Evolutionary conservation across 1,140 invertebrate genomes (phyloP).

Genomic region (Agrypnia vestita): DNA sequence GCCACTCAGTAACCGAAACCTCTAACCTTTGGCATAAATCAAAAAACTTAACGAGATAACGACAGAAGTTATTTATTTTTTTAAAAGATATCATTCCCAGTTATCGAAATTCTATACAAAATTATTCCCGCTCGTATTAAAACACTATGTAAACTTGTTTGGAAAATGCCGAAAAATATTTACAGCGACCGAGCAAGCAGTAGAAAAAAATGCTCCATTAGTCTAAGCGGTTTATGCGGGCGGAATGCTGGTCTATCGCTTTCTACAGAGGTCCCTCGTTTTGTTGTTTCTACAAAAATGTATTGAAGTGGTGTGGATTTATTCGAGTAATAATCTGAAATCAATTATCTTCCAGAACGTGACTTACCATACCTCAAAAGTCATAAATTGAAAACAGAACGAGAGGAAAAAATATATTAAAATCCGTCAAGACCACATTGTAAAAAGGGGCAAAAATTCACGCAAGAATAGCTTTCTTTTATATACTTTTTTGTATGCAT

Average conservation of each 20-base stretch:
- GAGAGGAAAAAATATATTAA: constrained; percentile 8
- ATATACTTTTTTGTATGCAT: no score
- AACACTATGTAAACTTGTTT: constrained; percentile 8
- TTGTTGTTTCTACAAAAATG: not conserved
- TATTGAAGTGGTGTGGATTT: not conserved
- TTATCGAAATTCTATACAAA: constrained; percentile 42
- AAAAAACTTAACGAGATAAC: constrained; percentile 56
- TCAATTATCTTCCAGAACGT: constrained; percentile 61
- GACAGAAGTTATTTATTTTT: constrained; percentile 58
- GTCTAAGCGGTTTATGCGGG: no score
- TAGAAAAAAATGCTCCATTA: not conserved
- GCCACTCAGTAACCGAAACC: constrained; percentile 51
- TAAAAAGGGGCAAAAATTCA: constrained; percentile 8
- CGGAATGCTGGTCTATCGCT: not conserved
- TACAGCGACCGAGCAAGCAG: not conserved
- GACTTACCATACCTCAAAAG: constrained; percentile 62
- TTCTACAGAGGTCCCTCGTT: constrained; percentile 12
- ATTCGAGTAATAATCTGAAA: constrained; percentile 58
- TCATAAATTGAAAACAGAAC: constrained; percentile 61
- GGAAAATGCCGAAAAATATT: not conserved
- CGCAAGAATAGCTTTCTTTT: no score
- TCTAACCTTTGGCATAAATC: constrained; percentile 58
- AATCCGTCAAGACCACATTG: constrained; percentile 1
- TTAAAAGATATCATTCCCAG: constrained; percentile 55
- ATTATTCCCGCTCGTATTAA: constrained; percentile 33